Percentiles rank a stretch among this genome's conserved stretches.
phyloP scores from a whole-genome alignment of 1,140 invertebrate species.

The Lysiphlebus fabarum region DNA sequence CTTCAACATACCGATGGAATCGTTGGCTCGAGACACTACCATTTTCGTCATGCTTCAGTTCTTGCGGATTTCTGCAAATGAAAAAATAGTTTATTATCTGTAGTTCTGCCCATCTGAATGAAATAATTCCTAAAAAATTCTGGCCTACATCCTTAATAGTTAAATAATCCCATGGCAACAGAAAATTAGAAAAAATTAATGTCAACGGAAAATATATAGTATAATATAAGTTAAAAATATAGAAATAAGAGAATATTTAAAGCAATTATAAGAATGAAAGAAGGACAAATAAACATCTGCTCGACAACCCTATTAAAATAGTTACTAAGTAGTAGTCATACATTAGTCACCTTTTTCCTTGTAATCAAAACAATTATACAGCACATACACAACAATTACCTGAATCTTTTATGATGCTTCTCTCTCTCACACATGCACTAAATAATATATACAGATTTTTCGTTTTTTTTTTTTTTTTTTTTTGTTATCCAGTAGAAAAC shows the following conservation, averaged over 20 bases:
- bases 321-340: constrained; percentile 34
- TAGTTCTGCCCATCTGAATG: constrained; percentile 1
- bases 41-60: constrained; percentile 64
- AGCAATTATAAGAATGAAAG: constrained; percentile 26
- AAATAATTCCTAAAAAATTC: not conserved
- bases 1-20: constrained; percentile 75
- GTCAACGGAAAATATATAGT: constrained; percentile 22
- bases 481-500: no score
- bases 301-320: constrained; percentile 42
- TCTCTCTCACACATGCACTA: no score
- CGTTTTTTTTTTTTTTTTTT: no score
- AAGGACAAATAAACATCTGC: constrained; percentile 19
- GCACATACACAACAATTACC: constrained; percentile 1
- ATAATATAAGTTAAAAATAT: constrained; percentile 23
- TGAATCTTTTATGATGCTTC: no score
- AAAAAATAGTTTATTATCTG: constrained; percentile 25
- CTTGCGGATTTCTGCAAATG: constrained; percentile 65
- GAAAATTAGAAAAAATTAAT: no score
- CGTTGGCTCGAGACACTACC: constrained; percentile 69
- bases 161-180: no score
- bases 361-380: constrained; percentile 27
- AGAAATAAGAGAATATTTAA: constrained; percentile 24
- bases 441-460: no score
- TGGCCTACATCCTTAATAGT: no score
- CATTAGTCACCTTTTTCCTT: constrained; percentile 48